These are phyloP conservation scores for Halcyon malimbica DNA, from an alignment of 2,113 vertebrate species.

Conservation along the genomic window DNA sequence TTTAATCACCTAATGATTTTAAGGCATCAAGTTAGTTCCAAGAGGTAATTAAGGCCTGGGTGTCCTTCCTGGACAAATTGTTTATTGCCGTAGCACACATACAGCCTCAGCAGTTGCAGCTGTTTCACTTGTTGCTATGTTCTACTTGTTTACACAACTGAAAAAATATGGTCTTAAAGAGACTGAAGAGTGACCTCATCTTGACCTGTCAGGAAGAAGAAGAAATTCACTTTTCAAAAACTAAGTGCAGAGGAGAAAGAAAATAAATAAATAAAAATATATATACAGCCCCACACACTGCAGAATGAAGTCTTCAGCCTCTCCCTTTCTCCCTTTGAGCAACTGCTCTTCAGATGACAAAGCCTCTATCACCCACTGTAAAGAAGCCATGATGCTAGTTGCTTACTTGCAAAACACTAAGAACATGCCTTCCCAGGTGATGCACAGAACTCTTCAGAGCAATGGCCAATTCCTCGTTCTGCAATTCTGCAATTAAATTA, in stretches of 20 bases:
- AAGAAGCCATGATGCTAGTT: neutral
- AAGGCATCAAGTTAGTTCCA: neutral
- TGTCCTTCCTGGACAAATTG: neutral
- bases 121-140: neutral
- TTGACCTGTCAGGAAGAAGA: neutral
- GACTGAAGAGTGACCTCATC: neutral
- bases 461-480: neutral
- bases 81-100: neutral
- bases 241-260: neutral
- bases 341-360: neutral
- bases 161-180: neutral
- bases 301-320: neutral
- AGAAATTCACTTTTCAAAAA: neutral
- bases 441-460: neutral
- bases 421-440: neutral
- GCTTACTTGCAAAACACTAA: neutral
- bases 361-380: neutral
- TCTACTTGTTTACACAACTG: neutral
- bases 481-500: neutral
- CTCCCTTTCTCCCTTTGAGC: neutral
- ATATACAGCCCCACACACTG: neutral
- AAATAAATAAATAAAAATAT: neutral
- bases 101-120: neutral
- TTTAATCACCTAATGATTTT: slow-evolving; percentile 39
- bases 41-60: neutral